Evolutionary conservation across 2,113 vertebrate genomes (phyloP), one percentile per base, ranked within the genome.

Genomic region (Martes martes): DNA sequence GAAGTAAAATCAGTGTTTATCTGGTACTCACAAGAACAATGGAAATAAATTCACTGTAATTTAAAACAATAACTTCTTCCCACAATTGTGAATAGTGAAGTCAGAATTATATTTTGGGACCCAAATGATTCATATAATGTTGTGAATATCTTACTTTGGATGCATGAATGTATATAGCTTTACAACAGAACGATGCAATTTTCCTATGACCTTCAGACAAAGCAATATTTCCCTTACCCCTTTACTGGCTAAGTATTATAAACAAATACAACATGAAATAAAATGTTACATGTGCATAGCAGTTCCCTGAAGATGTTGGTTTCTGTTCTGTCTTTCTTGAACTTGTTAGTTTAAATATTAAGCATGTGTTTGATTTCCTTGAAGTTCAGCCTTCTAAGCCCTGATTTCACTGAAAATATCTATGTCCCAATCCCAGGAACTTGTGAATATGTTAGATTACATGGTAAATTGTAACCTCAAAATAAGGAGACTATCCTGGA

Each of bases 101-200:
- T 79, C 88, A 91, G 74, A 94, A 88, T 26, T 57, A 2, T 88
- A 96, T 96, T 97, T 85, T 7, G 10, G 84, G 61, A 85, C 24
- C 7, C 36, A 15, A 71, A 61, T 97, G 33, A 85, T 61, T 95
- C 82, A 89, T 80, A 81, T 8, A 47, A 78, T 91, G 13, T 6
- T 81, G 55, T 81, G 33, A 92, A 69, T 91, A 18, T 63, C 67
- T 89, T 87, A 61, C 39, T 93, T 95, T 59, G 78, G 4, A 79
- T 21, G 39, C 39, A 57, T 80, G 89, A 86, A 85, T 82, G 91
- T 83, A 50, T 42, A 79, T 4, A 69, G 0, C 9, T 67, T 96
- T 59, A 59, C 79, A 84, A 95, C 6, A 93, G 61, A 96, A 96
- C 83, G 50, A 85, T 61, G 10, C 13, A 94, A 21, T 82, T 95